These are phyloP conservation scores for Chaetura pelagica DNA, from an alignment of 2,113 vertebrate species.

Conservation along the genomic window DNA sequence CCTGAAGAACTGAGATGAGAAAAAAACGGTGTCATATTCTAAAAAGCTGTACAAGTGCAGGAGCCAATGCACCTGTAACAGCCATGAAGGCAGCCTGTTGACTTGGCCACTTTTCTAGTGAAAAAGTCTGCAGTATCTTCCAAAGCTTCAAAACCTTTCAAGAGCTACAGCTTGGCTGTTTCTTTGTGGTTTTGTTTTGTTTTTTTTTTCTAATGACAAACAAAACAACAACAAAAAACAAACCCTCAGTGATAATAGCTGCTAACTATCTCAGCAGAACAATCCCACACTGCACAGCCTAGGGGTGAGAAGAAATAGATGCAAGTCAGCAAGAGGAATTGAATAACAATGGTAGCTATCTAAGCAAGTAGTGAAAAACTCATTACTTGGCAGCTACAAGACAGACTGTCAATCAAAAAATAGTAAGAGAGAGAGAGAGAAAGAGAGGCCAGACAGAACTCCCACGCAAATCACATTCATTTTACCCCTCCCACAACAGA, in stretches of 20 bases:
- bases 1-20: background rate
- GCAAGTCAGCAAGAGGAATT: constrained; percentile 69
- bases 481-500: constrained; percentile 48
- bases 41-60: background rate
- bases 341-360: constrained; percentile 49
- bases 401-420: constrained; percentile 37
- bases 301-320: constrained; percentile 29
- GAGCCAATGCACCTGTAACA: background rate
- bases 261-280: background rate
- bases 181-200: too few species aligned
- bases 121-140: background rate
- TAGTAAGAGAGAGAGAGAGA: background rate
- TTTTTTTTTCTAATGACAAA: background rate
- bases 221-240: background rate
- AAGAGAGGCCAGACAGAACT: constrained; percentile 1
- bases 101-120: background rate
- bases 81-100: background rate
- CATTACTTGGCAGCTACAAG: constrained; percentile 23
- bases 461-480: background rate
- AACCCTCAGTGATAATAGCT: background rate
- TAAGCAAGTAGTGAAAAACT: constrained; percentile 25
- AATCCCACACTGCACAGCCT: constrained; percentile 33
- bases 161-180: background rate
- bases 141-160: constrained; percentile 6
- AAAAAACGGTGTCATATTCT: background rate